These are phyloP conservation scores for Brachionus sp. DNA, from an alignment of 1,140 invertebrate genomes.

Conservation along the genomic window DNA sequence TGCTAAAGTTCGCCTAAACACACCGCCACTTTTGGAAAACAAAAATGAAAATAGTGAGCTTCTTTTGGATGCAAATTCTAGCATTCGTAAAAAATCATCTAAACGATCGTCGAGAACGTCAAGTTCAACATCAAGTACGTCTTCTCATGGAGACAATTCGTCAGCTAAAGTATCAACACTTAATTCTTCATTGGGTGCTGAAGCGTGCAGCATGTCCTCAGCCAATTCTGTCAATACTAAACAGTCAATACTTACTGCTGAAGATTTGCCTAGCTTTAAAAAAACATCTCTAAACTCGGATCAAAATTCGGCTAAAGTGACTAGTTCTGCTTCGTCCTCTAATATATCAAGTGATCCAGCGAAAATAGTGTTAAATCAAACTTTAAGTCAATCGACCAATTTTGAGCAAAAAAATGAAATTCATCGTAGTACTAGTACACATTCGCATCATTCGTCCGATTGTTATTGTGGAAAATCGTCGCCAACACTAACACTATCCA, in stretches of 20 bases:
- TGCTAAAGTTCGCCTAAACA: neutral
- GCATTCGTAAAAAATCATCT: neutral
- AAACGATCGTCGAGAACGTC: conserved; percentile 12
- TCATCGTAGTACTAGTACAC: neutral
- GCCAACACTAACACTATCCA: neutral
- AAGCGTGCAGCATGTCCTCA: neutral
- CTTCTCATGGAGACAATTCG: neutral
- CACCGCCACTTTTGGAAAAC: neutral
- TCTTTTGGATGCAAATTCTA: neutral
- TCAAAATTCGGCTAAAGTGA: neutral
- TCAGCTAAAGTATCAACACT: neutral
- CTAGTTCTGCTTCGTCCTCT: neutral
- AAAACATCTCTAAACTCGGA: neutral
- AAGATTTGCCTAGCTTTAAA: conserved; percentile 45
- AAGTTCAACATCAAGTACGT: conserved; percentile 28
- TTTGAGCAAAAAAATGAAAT: neutral
- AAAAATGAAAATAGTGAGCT: neutral
- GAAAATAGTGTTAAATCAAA: neutral
- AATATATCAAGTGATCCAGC: neutral
- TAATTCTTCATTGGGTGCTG: neutral
- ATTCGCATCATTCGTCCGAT: conserved; percentile 40
- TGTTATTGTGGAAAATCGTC: conserved; percentile 42
- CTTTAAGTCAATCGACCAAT: conserved; percentile 7
- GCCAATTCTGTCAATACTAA: neutral
- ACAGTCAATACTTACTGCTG: neutral